Evolutionary conservation across 1,140 invertebrate species (phyloP).

Genomic region (Drosophila mauritiana): DNA sequence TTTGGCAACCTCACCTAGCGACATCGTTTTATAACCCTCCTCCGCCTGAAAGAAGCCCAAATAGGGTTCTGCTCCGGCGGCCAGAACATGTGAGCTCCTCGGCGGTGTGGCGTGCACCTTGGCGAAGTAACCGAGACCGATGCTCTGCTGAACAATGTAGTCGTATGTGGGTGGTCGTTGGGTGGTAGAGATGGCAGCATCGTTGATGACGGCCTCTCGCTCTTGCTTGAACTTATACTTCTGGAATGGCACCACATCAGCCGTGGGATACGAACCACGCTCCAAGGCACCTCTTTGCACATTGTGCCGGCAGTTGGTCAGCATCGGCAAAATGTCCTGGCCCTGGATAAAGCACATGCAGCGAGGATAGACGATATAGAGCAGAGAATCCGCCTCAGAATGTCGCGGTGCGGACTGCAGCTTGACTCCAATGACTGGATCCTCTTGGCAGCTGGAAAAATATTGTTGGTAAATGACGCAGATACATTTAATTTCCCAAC

Average conservation of each 20-base stretch:
- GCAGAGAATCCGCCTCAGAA: slow-evolving; percentile 88
- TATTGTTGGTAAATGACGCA: background rate
- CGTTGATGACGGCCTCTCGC: slow-evolving; percentile 87
- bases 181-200: slow-evolving; percentile 91
- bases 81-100: slow-evolving; percentile 91
- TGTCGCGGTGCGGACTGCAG: slow-evolving; percentile 90
- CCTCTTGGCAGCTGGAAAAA: slow-evolving; percentile 88
- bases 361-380: slow-evolving; percentile 91
- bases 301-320: slow-evolving; percentile 64
- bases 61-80: slow-evolving; percentile 93
- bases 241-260: slow-evolving; percentile 86
- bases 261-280: slow-evolving; percentile 40
- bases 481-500: background rate
- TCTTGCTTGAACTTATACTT: slow-evolving; percentile 95
- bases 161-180: slow-evolving; percentile 93
- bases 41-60: slow-evolving; percentile 95
- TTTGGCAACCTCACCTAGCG: slow-evolving; percentile 93
- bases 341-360: slow-evolving; percentile 93
- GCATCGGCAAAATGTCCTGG: slow-evolving; percentile 89
- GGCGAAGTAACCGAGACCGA: slow-evolving; percentile 71
- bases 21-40: slow-evolving; percentile 91
- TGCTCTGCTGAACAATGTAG: slow-evolving; percentile 89
- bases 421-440: slow-evolving; percentile 91
- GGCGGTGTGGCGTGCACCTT: slow-evolving; percentile 90
- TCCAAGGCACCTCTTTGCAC: slow-evolving; percentile 65